Evolutionary conservation across 2,888 invertebrate species (phyloP), one percentile per base, ranked within the genome.

Genomic region (Chrysodeixis includens): DNA sequence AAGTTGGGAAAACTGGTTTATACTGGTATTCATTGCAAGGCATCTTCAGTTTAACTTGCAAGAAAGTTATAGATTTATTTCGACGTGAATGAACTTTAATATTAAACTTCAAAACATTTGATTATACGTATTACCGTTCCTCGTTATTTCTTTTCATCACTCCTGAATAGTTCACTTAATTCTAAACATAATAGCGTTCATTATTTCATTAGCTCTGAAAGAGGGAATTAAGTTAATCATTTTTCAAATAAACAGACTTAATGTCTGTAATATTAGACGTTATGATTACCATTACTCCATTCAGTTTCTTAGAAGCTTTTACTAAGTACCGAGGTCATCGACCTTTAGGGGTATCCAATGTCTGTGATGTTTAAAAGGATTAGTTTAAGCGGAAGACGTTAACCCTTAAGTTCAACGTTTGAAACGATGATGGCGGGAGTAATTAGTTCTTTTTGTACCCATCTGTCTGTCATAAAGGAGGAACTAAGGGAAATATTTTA

Each of bases 381-480:
- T 72, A 59, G 61, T 18, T 72, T 72, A 59, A 40, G 44, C 26
- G 32, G 35, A 30, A 62, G 59, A 44, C 78, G 26, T 77, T 73
- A 52, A 72, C 59, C 73, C 58, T 51, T 52, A 35, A 46, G 26
- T 64, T 58, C 8, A 0, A 30, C 49, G 56, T 40, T 40, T 40
- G 61, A 73, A 61, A 49, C 12, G 46, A 20, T 16, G 4, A 49
- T 56, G 30, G 44, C 49, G 18, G 46, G 46, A 20, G 4, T 20
- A 18, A 49, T 49, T 20, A 49, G 18, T 62, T 57, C 75, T 44
- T 52, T 62, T 58, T 22, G 20, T 18, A 49, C 40, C 40, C n/a
- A n/a, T 40, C n/a, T 40, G n/a, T 40, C n/a, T n/a, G n/a, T n/a
- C n/a, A n/a, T n/a, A 40, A 40, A 40, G 40, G 10, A 49, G 18